Conservation (phyloP, 2,113 vertebrate species). For the Zingel zingel region DNA sequence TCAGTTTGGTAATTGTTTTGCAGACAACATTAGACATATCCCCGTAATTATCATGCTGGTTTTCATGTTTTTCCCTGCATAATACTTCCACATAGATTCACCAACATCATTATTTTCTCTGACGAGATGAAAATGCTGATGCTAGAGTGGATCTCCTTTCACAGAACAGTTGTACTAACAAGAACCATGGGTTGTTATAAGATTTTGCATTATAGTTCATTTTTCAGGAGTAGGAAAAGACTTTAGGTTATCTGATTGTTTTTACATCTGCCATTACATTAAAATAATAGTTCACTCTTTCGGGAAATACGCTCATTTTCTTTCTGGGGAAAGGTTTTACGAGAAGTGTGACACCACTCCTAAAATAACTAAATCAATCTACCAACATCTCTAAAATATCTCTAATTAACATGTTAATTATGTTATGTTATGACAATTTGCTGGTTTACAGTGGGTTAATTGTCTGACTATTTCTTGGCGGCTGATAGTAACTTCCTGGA, state of each 20-base stretch:
- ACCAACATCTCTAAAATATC: background rate
- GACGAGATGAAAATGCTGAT: conserved; percentile 3
- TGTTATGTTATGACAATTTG: too few species aligned
- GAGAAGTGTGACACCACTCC: background rate
- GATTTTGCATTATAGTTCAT: background rate
- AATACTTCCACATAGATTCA: conserved; percentile 19
- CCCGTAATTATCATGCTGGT: background rate
- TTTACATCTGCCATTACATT: background rate
- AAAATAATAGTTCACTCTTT: background rate
- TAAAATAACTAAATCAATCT: background rate
- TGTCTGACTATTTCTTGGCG: background rate
- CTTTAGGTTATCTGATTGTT: background rate
- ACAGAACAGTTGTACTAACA: background rate
- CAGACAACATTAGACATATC: background rate
- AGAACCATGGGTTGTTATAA: background rate
- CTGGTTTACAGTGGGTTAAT: background rate
- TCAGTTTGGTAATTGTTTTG: conserved; percentile 19
- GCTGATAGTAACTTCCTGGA: background rate
- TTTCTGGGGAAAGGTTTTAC: background rate
- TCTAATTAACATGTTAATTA: background rate
- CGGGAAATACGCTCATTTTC: background rate
- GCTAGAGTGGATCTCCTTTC: background rate
- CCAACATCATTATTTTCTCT: conserved; percentile 34
- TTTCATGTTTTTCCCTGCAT: conserved; percentile 27
- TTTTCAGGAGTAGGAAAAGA: background rate